These are phyloP conservation scores for Smithornis capensis DNA, from an alignment of 2,113 vertebrate genomes.

Conservation along the genomic window DNA sequence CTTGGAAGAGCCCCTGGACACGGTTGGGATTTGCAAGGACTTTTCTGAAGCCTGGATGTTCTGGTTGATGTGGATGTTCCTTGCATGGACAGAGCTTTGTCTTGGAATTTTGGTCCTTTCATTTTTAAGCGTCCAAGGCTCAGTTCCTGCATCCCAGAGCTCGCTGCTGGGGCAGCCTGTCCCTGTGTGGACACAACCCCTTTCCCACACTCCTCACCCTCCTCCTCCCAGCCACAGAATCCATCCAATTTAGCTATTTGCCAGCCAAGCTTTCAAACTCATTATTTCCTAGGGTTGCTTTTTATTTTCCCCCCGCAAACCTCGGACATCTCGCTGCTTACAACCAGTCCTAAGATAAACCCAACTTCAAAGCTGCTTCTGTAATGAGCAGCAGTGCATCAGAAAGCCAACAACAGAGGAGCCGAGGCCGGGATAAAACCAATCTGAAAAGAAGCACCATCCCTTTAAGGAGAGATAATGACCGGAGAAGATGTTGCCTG, in stretches of 20 bases:
- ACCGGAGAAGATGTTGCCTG: constrained; percentile 54
- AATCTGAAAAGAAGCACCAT: constrained; percentile 19
- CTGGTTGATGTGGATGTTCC: accelerated
- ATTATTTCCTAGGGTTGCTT: background rate
- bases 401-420: background rate
- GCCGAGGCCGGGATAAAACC: background rate
- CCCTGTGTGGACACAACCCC: background rate
- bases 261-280: background rate
- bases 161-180: background rate
- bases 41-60: accelerated
- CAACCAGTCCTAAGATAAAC: background rate
- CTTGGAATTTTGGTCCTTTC: background rate
- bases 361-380: constrained; percentile 18
- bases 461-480: constrained; percentile 68
- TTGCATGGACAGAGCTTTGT: accelerated
- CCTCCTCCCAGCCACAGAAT: background rate
- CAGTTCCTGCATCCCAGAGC: background rate
- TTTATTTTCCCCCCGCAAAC: accelerated
- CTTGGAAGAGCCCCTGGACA: background rate
- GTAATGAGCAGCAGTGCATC: constrained; percentile 17
- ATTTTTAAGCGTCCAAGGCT: background rate
- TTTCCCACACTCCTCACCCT: background rate
- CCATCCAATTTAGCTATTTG: background rate
- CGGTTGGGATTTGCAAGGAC: background rate
- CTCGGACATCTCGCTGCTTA: background rate